Evolutionary conservation across 64 coral and sea anemone species (phyloP).

Genomic region (Astreopora myriophthalma): DNA sequence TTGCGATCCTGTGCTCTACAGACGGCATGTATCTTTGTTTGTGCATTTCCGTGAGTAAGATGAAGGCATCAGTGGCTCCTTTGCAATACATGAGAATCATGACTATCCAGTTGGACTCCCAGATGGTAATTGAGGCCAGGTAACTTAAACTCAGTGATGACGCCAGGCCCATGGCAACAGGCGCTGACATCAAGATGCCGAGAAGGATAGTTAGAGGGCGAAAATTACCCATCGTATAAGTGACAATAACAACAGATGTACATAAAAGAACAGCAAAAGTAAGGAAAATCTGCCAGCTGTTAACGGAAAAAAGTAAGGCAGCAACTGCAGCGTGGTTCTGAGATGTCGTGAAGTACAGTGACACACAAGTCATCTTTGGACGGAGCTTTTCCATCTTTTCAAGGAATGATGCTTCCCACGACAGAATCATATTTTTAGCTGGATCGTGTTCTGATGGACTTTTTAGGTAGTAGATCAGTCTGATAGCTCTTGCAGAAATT

Average conservation of each 20-base stretch:
- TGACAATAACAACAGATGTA: background rate
- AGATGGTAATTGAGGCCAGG: slow-evolving; percentile 29
- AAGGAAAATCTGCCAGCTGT: background rate
- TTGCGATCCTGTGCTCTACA: slow-evolving; percentile 34
- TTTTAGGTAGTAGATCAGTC: slow-evolving; percentile 64
- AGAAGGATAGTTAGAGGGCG: background rate
- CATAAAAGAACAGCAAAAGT: slow-evolving; percentile 15
- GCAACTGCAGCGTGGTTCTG: background rate
- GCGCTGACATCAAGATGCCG: background rate
- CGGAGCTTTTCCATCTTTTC: slow-evolving; percentile 38
- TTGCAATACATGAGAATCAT: slow-evolving; percentile 48
- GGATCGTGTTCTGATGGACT: slow-evolving; percentile 9
- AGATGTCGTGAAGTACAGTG: slow-evolving; percentile 34
- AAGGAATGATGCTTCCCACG: slow-evolving; percentile 66
- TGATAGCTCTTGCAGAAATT: slow-evolving; percentile 67
- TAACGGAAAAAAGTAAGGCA: slow-evolving; percentile 5
- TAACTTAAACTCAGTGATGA: slow-evolving; percentile 23
- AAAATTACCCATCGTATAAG: background rate
- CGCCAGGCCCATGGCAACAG: background rate
- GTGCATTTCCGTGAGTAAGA: slow-evolving; percentile 59
- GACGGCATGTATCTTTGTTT: slow-evolving; percentile 28
- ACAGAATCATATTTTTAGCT: background rate
- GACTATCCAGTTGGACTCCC: slow-evolving; percentile 39
- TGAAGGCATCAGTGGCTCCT: slow-evolving; percentile 41
- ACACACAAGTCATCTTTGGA: slow-evolving; percentile 34